A percentile compares a stretch with the other conserved stretches of the same genome.
Evolutionary conservation across 37 sponge, comb jelly and placozoan species (phyloP).

Genomic region (Spongilla lacustris): DNA sequence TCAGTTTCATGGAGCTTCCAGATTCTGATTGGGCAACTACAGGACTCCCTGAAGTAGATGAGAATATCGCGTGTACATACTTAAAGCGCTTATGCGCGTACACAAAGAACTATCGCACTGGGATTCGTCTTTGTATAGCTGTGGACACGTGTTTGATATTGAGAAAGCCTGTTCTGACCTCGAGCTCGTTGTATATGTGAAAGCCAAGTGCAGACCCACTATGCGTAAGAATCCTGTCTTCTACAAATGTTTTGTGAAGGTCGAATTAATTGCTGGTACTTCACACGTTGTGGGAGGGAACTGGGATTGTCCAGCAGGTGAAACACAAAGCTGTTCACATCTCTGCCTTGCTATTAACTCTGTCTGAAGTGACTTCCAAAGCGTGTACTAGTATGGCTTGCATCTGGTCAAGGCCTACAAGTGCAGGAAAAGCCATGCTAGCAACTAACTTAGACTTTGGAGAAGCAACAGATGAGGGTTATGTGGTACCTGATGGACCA

Average conservation of each 20-base stretch:
- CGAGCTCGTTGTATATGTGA: neutral
- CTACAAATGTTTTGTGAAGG: conserved; percentile 7
- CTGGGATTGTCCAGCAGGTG: neutral
- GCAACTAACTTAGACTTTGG: conserved; percentile 23
- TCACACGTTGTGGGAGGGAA: neutral
- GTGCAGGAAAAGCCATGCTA: neutral
- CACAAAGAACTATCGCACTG: conserved; percentile 38
- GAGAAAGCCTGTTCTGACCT: neutral
- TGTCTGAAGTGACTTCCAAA: conserved; percentile 21
- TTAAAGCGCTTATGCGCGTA: neutral
- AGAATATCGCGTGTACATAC: conserved; percentile 2
- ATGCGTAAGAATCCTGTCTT: conserved; percentile 31
- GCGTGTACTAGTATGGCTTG: conserved; percentile 33
- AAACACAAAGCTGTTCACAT: conserved; percentile 28
- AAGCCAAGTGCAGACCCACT: conserved; percentile 37
- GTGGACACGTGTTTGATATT: conserved; percentile 23
- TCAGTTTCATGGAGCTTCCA: conserved; percentile 16
- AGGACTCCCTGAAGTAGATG: conserved; percentile 1
- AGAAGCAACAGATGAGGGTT: conserved; percentile 21
- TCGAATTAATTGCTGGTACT: neutral
- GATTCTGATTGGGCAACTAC: conserved; percentile 6
- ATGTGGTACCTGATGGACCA: neutral
- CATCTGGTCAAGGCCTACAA: conserved; percentile 32
- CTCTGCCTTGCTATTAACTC: conserved; percentile 24
- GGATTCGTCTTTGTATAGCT: conserved; percentile 15